Conservation (phyloP, 2,888 invertebrate genomes). For the Pollenia angustigena region DNA sequence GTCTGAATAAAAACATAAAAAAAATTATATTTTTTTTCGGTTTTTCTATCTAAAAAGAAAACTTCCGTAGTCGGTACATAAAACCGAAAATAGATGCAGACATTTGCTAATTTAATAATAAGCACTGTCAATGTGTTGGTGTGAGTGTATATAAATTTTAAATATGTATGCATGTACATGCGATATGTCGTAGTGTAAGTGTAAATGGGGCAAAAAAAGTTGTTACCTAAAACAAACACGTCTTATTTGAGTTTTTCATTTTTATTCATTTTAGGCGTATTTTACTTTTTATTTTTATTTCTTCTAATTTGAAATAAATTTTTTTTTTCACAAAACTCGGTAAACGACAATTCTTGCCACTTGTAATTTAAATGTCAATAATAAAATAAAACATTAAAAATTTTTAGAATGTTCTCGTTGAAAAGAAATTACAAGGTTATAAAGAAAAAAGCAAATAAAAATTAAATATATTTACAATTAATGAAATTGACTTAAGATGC, state of each 20-base stretch:
- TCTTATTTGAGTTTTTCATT: constrained; percentile 45
- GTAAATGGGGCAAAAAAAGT: too few species aligned
- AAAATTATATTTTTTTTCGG: constrained; percentile 4
- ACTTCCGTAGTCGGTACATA: constrained; percentile 1
- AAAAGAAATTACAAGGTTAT: constrained; percentile 23
- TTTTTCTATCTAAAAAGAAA: background rate
- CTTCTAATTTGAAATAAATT: constrained; percentile 8
- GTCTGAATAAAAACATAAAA: constrained; percentile 24
- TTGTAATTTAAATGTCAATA: background rate
- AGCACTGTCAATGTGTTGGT: constrained; percentile 15
- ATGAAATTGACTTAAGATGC: constrained; percentile 22
- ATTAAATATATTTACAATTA: constrained; percentile 32
- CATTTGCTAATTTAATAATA: constrained; percentile 60
- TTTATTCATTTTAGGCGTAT: background rate
- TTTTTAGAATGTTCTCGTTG: background rate
- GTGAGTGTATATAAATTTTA: background rate
- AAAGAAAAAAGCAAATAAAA: constrained; percentile 2
- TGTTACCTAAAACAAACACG: constrained; percentile 54
- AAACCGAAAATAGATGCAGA: constrained; percentile 41
- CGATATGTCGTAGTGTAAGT: background rate
- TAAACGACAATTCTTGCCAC: too few species aligned
- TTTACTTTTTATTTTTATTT: background rate
- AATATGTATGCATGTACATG: constrained; percentile 12
- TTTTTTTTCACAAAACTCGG: background rate
- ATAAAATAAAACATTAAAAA: background rate